Evolutionary conservation across 92 coral and sea anemone genomes (phyloP), one percentile per base, ranked within the genome.

Genomic region (Anthopleura xanthogrammica): DNA sequence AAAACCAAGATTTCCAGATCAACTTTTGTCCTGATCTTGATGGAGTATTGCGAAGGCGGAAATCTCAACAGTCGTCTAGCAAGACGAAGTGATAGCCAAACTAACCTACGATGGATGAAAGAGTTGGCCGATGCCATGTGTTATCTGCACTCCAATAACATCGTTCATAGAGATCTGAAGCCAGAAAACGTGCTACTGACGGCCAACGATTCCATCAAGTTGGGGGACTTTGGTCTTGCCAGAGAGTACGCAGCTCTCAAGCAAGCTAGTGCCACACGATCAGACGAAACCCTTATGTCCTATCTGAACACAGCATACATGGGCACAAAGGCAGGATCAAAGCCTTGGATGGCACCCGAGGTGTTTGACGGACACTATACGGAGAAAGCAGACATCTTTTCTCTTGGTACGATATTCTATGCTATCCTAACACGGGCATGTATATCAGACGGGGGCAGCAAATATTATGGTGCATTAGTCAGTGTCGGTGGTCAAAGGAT

Each of bases 141-240:
- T 58, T 88, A 89, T 60, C 82, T 92, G 29, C 95, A 84, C 64
- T 87, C 90, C 1, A 48, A 66, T 11, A 52, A 60, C 12, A 87
- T 93, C 70, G 90, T 92, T 58, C 95, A 94, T 76, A 91, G 97
- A 23, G 97, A 93, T 72, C 77, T 93, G 80, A 93, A 93, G 74
- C 86, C 97, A 11, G 94, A 93, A 29, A 93, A 92, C 71, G 86
- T 94, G 16, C 95, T 94, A 7, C 23, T 75, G 54, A 75, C 78
- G 16, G 78, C 7, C 56, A 41, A 20, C 13, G 78, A 75, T 2
- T 75, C 78, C 24, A 86, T 94, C 13, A 94, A 94, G 81, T 54
- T 94, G 75, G 90, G 92, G 5, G 95, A 94, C 79, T 94, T 92
- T 86, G 98, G 98, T 16, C 64, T 94, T 22, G 83, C 95, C 16